A percentile compares a stretch with the other conserved stretches of the same genome.
These are phyloP conservation scores for Neosalanx taihuensis DNA, from an alignment of 2,797 vertebrate species.

Conservation along the genomic window DNA sequence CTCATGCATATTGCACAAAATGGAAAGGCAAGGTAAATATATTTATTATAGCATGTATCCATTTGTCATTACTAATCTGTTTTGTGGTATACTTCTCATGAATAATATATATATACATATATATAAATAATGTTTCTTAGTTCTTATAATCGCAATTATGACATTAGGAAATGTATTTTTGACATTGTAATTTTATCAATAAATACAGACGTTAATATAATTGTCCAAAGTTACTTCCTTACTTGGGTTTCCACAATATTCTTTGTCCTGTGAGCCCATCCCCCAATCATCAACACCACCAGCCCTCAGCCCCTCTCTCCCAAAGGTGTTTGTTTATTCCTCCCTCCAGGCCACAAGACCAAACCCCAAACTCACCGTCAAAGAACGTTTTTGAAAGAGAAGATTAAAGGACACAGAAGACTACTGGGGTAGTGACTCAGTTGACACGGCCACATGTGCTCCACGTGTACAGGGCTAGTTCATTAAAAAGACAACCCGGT, in stretches of 20 bases:
- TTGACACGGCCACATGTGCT: conserved; percentile 53
- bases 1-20: conserved; percentile 62
- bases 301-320: conserved; percentile 38
- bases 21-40: conserved; percentile 49
- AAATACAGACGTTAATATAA: too few relatives aligned
- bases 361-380: conserved; percentile 47
- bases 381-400: conserved; percentile 47
- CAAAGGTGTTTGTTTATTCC: conserved; percentile 59
- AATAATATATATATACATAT: conserved; percentile 2
- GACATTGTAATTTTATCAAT: too few relatives aligned
- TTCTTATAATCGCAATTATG: too few relatives aligned
- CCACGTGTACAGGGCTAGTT: conserved; percentile 4
- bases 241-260: conserved; percentile 27
- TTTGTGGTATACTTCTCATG: conserved; percentile 1
- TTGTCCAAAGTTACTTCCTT: conserved; percentile 10
- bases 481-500: too few relatives aligned
- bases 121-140: background rate
- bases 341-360: conserved; percentile 53
- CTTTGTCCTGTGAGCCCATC: conserved; percentile 39
- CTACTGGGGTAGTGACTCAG: conserved; percentile 33
- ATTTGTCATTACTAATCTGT: conserved; percentile 27
- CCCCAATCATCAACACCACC: conserved; percentile 15
- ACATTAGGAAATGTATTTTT: too few relatives aligned
- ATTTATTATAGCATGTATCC: conserved; percentile 45
- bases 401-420: conserved; percentile 52